Percentiles rank a stretch among this genome's conserved stretches.
These are phyloP conservation scores for Coranthus polyacanthus DNA, from an alignment of 2,797 vertebrate species.

Conservation along the genomic window DNA sequence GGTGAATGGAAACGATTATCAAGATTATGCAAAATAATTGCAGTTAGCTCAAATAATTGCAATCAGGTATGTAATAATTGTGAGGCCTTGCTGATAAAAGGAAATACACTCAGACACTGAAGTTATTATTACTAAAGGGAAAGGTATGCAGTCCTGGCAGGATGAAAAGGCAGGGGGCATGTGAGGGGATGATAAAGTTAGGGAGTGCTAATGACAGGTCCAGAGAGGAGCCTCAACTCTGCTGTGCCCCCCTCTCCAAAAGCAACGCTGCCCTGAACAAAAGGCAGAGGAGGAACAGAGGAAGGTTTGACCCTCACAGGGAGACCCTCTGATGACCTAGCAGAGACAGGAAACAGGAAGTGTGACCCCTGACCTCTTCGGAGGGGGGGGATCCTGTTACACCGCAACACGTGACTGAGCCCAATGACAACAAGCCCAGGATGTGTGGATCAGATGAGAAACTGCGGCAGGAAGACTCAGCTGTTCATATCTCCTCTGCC, in stretches of 20 bases:
- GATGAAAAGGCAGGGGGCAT: constrained; percentile 29
- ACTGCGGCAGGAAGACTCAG: constrained; percentile 49
- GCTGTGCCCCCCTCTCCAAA: constrained; percentile 31
- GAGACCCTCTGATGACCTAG: constrained; percentile 85
- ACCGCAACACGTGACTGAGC: constrained; percentile 61
- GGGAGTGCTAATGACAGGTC: constrained; percentile 61
- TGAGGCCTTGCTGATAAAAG: neutral
- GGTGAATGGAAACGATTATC: too few species aligned
- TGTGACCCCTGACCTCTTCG: constrained; percentile 79
- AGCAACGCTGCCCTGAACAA: constrained; percentile 66
- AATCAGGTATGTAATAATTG: too few species aligned
- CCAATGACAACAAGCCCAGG: constrained; percentile 64
- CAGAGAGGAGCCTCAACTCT: constrained; percentile 55
- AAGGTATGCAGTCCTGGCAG: constrained; percentile 12
- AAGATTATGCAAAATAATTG: too few species aligned
- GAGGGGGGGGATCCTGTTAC: constrained; percentile 63
- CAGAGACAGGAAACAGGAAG: constrained; percentile 87
- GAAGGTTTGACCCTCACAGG: constrained; percentile 77
- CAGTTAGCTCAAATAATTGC: too few species aligned
- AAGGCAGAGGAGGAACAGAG: constrained; percentile 76
- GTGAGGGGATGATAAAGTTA: constrained; percentile 42
- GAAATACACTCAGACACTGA: neutral
- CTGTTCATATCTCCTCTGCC: constrained; percentile 22
- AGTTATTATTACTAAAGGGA: neutral
- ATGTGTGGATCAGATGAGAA: constrained; percentile 48